Percentiles rank a stretch among this genome's conserved stretches.
Evolutionary conservation across 2,113 vertebrate genomes (phyloP).

Genomic region (Garra rufa): DNA sequence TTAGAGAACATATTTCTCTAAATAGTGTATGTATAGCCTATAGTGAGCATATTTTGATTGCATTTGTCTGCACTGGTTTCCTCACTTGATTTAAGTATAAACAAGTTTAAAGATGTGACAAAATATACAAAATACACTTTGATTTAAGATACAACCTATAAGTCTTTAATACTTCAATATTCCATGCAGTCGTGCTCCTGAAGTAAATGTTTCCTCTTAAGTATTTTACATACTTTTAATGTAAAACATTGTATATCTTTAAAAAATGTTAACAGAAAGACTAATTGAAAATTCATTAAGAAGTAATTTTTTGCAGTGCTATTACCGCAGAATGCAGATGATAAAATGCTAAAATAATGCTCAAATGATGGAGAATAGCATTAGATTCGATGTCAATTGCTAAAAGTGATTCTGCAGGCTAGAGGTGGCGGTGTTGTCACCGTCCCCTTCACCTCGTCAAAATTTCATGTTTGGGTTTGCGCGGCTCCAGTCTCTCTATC

Average conservation of each 20-base stretch:
- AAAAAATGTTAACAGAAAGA: background rate
- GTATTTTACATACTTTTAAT: too few relatives aligned
- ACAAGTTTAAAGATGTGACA: too few relatives aligned
- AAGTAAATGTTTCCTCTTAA: too few relatives aligned
- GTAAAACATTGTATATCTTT: background rate
- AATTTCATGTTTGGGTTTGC: slow-evolving; percentile 52
- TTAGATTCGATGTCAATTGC: background rate
- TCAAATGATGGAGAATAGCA: background rate
- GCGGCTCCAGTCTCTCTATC: slow-evolving; percentile 59
- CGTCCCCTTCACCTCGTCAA: slow-evolving; percentile 47
- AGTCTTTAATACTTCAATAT: too few relatives aligned
- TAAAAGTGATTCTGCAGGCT: background rate
- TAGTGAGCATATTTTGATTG: too few relatives aligned
- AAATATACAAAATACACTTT: too few relatives aligned
- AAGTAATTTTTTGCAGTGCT: background rate
- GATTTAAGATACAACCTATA: too few relatives aligned
- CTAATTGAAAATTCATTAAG: background rate
- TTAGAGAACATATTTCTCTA: too few relatives aligned
- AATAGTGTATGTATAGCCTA: too few relatives aligned
- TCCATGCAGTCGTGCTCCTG: too few relatives aligned
- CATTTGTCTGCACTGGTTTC: too few relatives aligned
- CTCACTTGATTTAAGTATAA: too few relatives aligned
- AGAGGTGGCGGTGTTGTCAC: background rate
- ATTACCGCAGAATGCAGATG: background rate
- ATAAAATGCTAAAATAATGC: background rate